Percentiles rank a stretch among this genome's conserved stretches.
Evolutionary conservation across 1,140 invertebrate genomes (phyloP).

Genomic region (Drosophila sechellia): DNA sequence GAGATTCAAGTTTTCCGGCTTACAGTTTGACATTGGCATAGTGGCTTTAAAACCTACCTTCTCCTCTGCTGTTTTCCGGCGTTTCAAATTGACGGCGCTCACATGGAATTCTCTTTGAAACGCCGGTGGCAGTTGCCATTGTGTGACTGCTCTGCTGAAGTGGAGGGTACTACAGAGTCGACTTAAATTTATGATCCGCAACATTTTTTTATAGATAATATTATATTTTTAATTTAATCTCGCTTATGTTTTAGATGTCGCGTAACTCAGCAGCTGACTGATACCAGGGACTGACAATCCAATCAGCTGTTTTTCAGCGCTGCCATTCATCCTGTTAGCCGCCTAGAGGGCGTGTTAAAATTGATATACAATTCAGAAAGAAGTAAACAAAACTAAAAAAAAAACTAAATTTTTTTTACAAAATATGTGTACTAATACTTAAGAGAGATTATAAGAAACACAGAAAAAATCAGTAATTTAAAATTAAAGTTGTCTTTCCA

Average conservation of each 20-base stretch:
- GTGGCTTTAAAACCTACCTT: slow-evolving; percentile 80
- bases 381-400: too few relatives aligned
- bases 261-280: slow-evolving; percentile 11
- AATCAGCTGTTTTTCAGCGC: neutral
- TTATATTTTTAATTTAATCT: slow-evolving; percentile 2
- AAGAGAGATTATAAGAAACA: too few relatives aligned
- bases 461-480: too few relatives aligned
- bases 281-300: neutral
- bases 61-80: slow-evolving; percentile 85
- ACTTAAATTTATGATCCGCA: slow-evolving; percentile 24
- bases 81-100: slow-evolving; percentile 65
- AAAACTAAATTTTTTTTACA: too few relatives aligned
- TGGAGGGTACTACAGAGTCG: slow-evolving; percentile 14
- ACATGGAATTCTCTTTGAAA: slow-evolving; percentile 34
- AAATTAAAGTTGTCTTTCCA: too few relatives aligned
- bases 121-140: slow-evolving; percentile 7
- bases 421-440: too few relatives aligned
- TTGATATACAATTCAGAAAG: neutral
- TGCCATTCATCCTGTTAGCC: too few relatives aligned
- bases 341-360: neutral
- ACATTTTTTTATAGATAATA: slow-evolving; percentile 28
- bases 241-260: slow-evolving; percentile 1
- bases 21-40: neutral
- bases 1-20: neutral
- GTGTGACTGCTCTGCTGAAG: slow-evolving; percentile 5